Evolutionary conservation across 1,140 invertebrate species (phyloP).

Genomic region (Drosophila parabipectinata): DNA sequence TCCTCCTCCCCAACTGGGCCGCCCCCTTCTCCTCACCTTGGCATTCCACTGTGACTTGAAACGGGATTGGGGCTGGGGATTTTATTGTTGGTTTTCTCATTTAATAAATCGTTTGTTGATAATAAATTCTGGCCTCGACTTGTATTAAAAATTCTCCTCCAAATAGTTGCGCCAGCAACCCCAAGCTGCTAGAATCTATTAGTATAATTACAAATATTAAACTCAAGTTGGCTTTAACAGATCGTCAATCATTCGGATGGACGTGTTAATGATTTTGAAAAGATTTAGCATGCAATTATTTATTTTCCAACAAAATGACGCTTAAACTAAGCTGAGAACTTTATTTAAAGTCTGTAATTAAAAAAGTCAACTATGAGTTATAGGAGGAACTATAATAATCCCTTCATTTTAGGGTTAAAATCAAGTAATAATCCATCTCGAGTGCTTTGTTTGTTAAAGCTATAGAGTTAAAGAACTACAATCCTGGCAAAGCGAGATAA

Average conservation of each 20-base stretch:
- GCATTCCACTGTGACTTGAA: slow-evolving; percentile 26
- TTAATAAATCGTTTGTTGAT: slow-evolving; percentile 79
- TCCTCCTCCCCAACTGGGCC: background rate
- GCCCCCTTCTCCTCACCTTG: slow-evolving; percentile 6
- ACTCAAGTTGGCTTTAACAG: slow-evolving; percentile 1
- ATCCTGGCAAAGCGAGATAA: background rate
- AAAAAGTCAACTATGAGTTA: too few species aligned
- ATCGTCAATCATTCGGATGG: background rate
- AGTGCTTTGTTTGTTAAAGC: background rate
- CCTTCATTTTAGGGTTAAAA: too few species aligned
- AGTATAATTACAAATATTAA: background rate
- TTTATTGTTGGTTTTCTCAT: slow-evolving; percentile 70
- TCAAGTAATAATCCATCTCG: background rate
- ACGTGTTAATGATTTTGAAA: background rate
- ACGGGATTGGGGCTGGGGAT: slow-evolving; percentile 26
- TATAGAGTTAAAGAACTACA: background rate
- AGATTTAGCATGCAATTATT: slow-evolving; percentile 1
- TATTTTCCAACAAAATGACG: background rate
- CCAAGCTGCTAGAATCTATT: too few species aligned
- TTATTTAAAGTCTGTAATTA: too few species aligned
- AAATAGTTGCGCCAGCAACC: slow-evolving; percentile 20
- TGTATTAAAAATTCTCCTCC: slow-evolving; percentile 63
- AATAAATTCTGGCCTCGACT: slow-evolving; percentile 56
- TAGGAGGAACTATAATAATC: too few species aligned
- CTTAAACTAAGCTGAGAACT: too few species aligned